Evolutionary conservation across 2,797 vertebrate genomes (phyloP), one percentile per base, ranked within the genome.

Genomic region (Sebastes variabilis): DNA sequence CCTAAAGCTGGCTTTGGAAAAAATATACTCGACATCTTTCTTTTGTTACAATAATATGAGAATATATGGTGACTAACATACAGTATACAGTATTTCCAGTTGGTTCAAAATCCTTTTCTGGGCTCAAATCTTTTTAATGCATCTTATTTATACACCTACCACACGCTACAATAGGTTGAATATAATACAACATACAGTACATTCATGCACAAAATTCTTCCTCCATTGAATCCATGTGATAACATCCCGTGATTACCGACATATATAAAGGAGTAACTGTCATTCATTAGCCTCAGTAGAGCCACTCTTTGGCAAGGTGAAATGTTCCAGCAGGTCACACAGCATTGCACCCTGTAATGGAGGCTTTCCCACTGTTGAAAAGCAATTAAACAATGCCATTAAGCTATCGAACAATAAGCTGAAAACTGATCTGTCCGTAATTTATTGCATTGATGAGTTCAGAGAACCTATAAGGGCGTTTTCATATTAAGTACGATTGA

Each of bases 341-440:
- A 69, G 66, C 64, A 66, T 72, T 66, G 25, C 25, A 29, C 12
- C 34, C 18, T 32, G 30, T 76, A 77, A 75, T 73, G 4, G 56
- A 66, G 8, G 7, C 36, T 55, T 75, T 72, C 24, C 59, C 29
- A 30, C 62, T 75, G 42, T 62, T 83, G 20, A 30, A 66, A 61
- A 56, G 16, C 58, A 38, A 58, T 80, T 49, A 22, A 75, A 62
- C 13, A 62, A 66, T 27, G 52, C 16, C 9, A 27, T 61, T 70
- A 61, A 71, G 34, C 59, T 73, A 78, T 78, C 12, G 20, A 34
- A 64, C 65, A 72, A 42, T 52, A 32, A 62, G 22, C 25, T 22
- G n/a, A 38, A 64, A 69, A 30, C 16, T 42, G 22, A 70, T 1
- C n/a, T 8, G 4, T 52, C 4, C 24, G 1, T 20, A 25, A 36